Percentiles rank a stretch among this genome's conserved stretches.
Conservation (phyloP, 2,888 invertebrate genomes). For the Cistogaster globosa region DNA sequence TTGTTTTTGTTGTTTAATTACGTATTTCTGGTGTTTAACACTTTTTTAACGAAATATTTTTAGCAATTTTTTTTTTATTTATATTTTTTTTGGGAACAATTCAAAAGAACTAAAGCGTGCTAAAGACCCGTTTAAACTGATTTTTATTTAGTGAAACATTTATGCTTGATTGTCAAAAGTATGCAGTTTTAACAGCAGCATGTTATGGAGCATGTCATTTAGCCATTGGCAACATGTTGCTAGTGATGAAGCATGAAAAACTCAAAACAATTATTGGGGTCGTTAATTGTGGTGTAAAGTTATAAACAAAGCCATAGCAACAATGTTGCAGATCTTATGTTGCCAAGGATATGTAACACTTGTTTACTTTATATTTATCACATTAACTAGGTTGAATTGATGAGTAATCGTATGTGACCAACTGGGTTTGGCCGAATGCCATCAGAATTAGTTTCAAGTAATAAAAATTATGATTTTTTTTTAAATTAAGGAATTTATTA, state of each 20-base stretch:
- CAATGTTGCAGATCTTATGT: conserved; percentile 10
- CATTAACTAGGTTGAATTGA: not conserved
- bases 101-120: conserved; percentile 48
- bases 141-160: conserved; percentile 50
- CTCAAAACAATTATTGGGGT: not conserved
- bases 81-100: not conserved
- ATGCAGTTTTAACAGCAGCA: conserved; percentile 50
- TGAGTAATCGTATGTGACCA: conserved; percentile 14
- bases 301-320: no score
- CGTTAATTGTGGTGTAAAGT: not conserved
- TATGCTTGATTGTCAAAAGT: conserved; percentile 15
- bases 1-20: conserved; percentile 9
- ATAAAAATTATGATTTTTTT: no score
- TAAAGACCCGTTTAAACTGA: conserved; percentile 64
- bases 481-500: no score
- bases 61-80: not conserved
- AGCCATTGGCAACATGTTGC: conserved; percentile 56
- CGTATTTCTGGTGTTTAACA: conserved; percentile 5
- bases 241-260: not conserved
- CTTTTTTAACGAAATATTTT: conserved; percentile 4
- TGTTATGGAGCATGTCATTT: conserved; percentile 67
- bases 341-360: conserved; percentile 1
- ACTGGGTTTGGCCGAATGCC: not conserved
- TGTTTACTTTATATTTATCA: conserved; percentile 16
- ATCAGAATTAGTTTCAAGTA: not conserved